phyloP scores from a whole-genome alignment of 1,140 invertebrate genomes.

The Ylistrum balloti region DNA sequence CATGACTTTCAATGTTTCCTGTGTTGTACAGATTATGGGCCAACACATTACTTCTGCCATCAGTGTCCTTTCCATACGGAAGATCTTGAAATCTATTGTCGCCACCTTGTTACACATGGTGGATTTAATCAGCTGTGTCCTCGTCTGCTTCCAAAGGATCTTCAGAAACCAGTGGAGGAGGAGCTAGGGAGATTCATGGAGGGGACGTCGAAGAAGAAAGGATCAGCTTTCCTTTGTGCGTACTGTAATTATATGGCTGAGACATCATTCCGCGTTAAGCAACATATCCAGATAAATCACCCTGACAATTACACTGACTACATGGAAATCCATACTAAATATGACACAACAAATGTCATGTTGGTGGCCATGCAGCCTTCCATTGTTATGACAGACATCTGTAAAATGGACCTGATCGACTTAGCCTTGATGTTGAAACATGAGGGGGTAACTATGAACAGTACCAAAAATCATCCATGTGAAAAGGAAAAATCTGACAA shows the following conservation, averaged over 20 bases:
- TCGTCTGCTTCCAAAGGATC: not conserved
- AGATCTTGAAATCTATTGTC: not conserved
- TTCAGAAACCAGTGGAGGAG: not conserved
- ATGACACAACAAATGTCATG: not conserved
- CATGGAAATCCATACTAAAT: not conserved
- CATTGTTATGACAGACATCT: not conserved
- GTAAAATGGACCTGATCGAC: not conserved
- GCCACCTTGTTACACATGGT: not conserved
- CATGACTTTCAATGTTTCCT: no score
- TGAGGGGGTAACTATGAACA: not conserved
- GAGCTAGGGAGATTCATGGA: not conserved
- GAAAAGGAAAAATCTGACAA: not conserved
- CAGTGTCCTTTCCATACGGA: not conserved
- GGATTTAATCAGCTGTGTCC: conserved; percentile 16
- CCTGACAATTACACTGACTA: not conserved
- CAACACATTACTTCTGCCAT: not conserved
- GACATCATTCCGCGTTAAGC: not conserved
- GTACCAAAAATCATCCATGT: not conserved
- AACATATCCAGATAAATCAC: not conserved
- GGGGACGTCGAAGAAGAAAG: not conserved
- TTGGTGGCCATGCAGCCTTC: not conserved
- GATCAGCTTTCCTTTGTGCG: not conserved
- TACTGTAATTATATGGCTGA: not conserved
- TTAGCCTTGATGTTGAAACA: not conserved
- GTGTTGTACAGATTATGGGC: not conserved